Evolutionary conservation across 2,797 vertebrate species (phyloP), one percentile per base, ranked within the genome.

Genomic region (Xenops minutus): DNA sequence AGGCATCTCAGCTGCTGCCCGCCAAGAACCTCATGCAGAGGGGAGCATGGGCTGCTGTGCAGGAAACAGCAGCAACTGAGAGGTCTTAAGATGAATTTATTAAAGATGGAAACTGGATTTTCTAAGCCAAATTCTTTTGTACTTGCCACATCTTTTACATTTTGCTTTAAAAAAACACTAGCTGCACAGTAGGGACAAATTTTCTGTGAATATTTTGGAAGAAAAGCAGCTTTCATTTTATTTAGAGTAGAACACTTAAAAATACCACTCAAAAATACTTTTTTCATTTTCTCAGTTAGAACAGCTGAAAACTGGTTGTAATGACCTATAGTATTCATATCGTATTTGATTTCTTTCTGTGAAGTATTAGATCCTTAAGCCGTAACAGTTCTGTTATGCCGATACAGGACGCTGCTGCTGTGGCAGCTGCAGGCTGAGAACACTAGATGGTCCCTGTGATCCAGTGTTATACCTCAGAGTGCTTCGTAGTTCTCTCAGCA

Each of bases 401-500:
- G n/a, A 54, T 2, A 15, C 19, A 34, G 73, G 14, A 7, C 2
- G 0, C 15, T 81, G 44, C 68, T 89, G 20, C 46, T 0, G 3
- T n/a, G 72, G 76, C 3, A 4, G 59, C 16, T 97, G 62, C 97
- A 95, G 73, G 54, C 64, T 95, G 83, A 84, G 91, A 96, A 98
- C 98, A 89, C 98, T 98, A 98, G 98, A 96, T 97, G 98, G 98
- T 96, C 84, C 91, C 96, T 97, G 91, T 95, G 96, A 97, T 97
- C 96, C 96, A 96, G 93, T 88, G 96, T 97, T 88, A 92, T 66
- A n/a, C 75, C 95, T 92, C 30, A 85, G 68, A 93, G 88, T 6
- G 9, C 36, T 78, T 91, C 11, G 19, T 10, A 63, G 51, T 89
- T 93, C 83, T 51, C 8, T 46, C 52, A 91, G 88, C 84, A 95